A percentile compares a stretch with the other conserved stretches of the same genome.
Conservation (phyloP, 2,888 invertebrate species). For the Pocota personata region DNA sequence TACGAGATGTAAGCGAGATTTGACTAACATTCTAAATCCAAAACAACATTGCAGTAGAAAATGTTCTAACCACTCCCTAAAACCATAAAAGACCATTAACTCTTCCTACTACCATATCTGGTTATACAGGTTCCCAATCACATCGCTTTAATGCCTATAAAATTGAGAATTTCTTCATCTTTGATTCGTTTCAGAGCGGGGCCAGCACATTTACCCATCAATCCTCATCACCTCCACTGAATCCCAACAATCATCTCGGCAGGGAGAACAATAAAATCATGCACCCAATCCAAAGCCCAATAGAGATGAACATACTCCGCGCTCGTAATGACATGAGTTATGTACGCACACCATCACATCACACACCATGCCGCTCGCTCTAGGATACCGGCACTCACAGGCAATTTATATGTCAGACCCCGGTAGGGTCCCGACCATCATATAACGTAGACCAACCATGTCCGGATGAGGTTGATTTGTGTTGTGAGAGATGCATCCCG, state of each 20-base stretch:
- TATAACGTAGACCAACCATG: slow-evolving; percentile 28
- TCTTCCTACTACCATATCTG: slow-evolving; percentile 14
- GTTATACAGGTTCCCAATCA: slow-evolving; percentile 64
- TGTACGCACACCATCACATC: slow-evolving; percentile 56
- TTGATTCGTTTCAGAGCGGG: slow-evolving; percentile 19
- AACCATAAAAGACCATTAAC: slow-evolving; percentile 22
- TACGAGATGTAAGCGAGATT: not conserved
- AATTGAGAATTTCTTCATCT: slow-evolving; percentile 66
- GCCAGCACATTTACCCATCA: slow-evolving; percentile 44
- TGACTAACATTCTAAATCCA: not conserved
- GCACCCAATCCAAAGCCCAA: slow-evolving; percentile 50
- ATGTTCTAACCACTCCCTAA: slow-evolving; percentile 41
- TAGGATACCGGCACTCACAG: slow-evolving; percentile 45
- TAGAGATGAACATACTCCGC: slow-evolving; percentile 27
- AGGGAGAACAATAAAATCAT: slow-evolving; percentile 40
- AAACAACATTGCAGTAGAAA: not conserved
- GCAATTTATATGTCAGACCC: slow-evolving; percentile 63
- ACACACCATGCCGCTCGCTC: slow-evolving; percentile 13
- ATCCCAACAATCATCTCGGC: slow-evolving; percentile 10
- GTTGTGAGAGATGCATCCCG: slow-evolving; percentile 58
- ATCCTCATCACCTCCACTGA: slow-evolving; percentile 49
- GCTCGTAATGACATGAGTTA: slow-evolving; percentile 64
- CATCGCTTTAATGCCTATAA: slow-evolving; percentile 49
- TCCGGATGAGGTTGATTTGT: slow-evolving; percentile 64
- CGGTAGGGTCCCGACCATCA: slow-evolving; percentile 57